Evolutionary conservation across 2,797 vertebrate species (phyloP).

Genomic region (Catharus ustulatus): DNA sequence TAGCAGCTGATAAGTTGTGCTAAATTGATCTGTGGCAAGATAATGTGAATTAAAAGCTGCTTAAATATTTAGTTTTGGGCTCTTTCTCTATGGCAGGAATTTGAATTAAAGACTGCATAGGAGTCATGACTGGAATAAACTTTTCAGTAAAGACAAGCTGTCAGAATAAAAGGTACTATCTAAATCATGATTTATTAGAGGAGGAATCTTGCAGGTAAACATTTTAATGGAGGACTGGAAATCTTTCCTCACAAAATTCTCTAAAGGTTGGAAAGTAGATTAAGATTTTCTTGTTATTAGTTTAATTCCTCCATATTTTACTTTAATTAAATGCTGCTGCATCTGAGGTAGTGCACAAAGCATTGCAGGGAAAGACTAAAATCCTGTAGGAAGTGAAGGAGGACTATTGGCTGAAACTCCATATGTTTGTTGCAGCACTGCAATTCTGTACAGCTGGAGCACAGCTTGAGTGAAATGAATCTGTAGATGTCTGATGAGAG

Average conservation of each 20-base stretch:
- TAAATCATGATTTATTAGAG: not conserved
- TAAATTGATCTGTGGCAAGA: constrained; percentile 48
- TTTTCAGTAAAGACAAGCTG: not conserved
- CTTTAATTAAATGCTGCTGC: not conserved
- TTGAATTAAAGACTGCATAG: not conserved
- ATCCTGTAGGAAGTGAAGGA: not conserved
- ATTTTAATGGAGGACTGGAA: not conserved
- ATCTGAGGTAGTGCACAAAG: not conserved
- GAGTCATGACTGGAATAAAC: not conserved
- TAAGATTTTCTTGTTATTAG: not conserved
- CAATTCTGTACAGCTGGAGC: constrained; percentile 41
- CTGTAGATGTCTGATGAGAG: constrained; percentile 10
- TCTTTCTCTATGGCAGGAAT: not conserved
- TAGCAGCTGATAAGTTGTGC: constrained; percentile 21
- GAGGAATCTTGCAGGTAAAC: not conserved
- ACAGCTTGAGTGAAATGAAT: constrained; percentile 60
- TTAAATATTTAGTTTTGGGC: constrained; percentile 37
- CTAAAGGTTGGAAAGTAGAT: not conserved
- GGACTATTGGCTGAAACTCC: constrained; percentile 17
- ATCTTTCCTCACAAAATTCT: not conserved
- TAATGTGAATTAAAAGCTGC: constrained; percentile 23
- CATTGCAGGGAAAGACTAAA: not conserved
- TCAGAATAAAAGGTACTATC: not conserved
- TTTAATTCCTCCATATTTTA: not conserved
- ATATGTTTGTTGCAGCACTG: constrained; percentile 25